Evolutionary conservation across 2,113 vertebrate genomes (phyloP).

Genomic region (Nestor notabilis): DNA sequence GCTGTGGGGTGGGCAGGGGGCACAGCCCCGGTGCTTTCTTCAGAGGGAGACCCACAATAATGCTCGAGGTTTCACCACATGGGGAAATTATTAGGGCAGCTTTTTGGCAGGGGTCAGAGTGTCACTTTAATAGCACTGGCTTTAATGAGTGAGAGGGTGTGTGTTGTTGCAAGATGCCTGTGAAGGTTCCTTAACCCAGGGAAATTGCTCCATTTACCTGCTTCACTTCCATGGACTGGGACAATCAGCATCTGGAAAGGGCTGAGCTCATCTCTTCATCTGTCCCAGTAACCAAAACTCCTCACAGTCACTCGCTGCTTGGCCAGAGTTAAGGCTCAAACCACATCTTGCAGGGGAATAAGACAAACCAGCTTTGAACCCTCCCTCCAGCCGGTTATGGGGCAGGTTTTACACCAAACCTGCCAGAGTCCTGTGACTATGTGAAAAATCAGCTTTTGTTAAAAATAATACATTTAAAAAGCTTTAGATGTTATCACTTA

Average conservation of each 20-base stretch:
- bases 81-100: neutral
- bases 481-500: conserved; percentile 18
- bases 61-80: fast-evolving
- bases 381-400: neutral
- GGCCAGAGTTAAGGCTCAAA: neutral
- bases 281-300: neutral
- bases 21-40: fast-evolving
- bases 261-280: neutral
- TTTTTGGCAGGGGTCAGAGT: neutral
- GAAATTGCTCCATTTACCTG: neutral
- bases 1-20: neutral
- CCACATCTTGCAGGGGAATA: neutral
- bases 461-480: neutral
- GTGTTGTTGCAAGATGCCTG: neutral
- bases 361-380: neutral
- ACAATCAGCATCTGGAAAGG: neutral
- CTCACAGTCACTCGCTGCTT: neutral
- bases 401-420: neutral
- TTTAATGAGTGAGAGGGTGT: neutral
- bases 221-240: neutral
- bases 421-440: neutral
- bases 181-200: neutral
- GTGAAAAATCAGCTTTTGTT: neutral
- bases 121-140: fast-evolving
- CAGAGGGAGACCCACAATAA: neutral